Evolutionary conservation across 2,113 vertebrate species (phyloP), one percentile per base, ranked within the genome.

Genomic region (Hystrix cristata): DNA sequence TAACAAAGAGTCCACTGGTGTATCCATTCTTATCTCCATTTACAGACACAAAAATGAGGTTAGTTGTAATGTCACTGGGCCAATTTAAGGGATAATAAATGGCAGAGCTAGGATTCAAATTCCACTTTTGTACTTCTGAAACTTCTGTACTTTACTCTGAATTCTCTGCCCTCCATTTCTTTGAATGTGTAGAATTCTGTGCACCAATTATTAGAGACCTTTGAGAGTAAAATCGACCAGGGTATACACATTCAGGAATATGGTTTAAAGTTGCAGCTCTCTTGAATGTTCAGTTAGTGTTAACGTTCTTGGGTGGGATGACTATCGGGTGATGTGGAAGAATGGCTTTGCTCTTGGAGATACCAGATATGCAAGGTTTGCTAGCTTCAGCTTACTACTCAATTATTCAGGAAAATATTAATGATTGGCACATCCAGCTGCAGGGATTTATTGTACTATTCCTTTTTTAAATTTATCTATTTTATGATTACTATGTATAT

Each of bases 11-110:
- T 12, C 18, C 15, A n/a, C 1, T 74, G 51, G 34, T n/a, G 11
- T 18, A 55, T 38, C 13, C 90, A 31, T 65, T 93, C 31, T 57
- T 64, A 69, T 8, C n/a, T 27, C 8, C 18, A 57, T 64, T 76
- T 48, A 48, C 51, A 71, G n/a, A 86, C 38, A 38, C 38, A 38
- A 46, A 88, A 85, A 19, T 1, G 29, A 57, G 51, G 29, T n/a
- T 65, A 25, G 14, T 48, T 55, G 23, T 31, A 16, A 2, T 69
- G 84, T 69, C 43, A 31, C 23, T 51, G 38, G 31, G 27, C 86
- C n/a, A 94, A 51, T 69, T 87, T 94, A 21, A 79, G 38, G n/a
- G 43, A 38, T 29, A 74, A n/a, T n/a, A 90, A 82, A 76, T 31
- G 38, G 5, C 11, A 25, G 34, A 51, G 19, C 25, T 86, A 87